These are phyloP conservation scores for Centropus unirufus DNA, from an alignment of 2,113 vertebrate genomes.

Conservation along the genomic window DNA sequence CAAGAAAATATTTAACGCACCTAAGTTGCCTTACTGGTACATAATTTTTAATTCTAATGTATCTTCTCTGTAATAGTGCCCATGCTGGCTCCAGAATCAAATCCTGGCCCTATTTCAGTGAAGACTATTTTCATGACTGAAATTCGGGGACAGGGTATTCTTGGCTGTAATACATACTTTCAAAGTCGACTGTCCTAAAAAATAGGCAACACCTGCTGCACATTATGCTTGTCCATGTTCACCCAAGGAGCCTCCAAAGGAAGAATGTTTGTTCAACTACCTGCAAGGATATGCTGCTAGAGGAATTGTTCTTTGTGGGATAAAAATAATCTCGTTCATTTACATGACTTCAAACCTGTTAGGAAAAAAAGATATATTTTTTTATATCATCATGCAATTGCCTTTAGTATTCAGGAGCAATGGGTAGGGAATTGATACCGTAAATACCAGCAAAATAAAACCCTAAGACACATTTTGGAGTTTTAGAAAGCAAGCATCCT, in stretches of 20 bases:
- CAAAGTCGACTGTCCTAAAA: neutral
- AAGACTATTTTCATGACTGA: neutral
- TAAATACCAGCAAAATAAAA: too few relatives aligned
- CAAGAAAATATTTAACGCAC: rapidly evolving
- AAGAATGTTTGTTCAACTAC: neutral
- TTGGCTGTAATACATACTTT: rapidly evolving
- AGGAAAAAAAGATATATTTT: neutral
- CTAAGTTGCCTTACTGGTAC: rapidly evolving
- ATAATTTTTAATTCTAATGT: rapidly evolving
- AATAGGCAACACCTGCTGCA: rapidly evolving
- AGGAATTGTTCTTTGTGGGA: neutral
- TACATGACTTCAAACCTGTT: neutral
- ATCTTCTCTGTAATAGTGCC: rapidly evolving
- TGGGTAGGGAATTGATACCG: too few relatives aligned
- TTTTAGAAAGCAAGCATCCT: too few relatives aligned
- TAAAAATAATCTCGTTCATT: slow-evolving; percentile 13
- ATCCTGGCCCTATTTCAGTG: too few relatives aligned
- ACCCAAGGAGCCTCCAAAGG: neutral
- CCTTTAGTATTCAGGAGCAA: neutral
- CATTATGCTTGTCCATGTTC: neutral
- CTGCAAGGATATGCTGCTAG: neutral
- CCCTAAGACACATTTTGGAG: too few relatives aligned
- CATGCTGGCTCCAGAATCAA: rapidly evolving
- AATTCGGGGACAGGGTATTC: neutral
- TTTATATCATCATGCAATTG: neutral